These are phyloP conservation scores for Nibea albiflora DNA, from an alignment of 2,113 vertebrate species.

Conservation along the genomic window DNA sequence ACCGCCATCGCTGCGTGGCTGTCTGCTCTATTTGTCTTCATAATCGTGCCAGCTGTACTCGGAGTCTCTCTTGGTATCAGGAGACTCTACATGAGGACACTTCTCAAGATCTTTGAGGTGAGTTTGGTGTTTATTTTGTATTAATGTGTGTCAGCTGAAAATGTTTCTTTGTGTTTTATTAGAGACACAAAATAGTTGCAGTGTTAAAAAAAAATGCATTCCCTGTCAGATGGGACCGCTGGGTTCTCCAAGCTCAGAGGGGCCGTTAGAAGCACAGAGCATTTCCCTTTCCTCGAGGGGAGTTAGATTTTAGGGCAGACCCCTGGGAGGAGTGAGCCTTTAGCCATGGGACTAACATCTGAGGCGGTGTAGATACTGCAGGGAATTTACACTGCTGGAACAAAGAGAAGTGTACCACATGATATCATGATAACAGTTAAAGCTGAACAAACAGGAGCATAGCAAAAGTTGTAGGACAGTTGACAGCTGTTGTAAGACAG, in stretches of 20 bases:
- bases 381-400: conserved; percentile 12
- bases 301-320: conserved; percentile 18
- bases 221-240: neutral
- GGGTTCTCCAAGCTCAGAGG: conserved; percentile 20
- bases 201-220: too few species aligned
- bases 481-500: neutral
- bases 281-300: conserved; percentile 12
- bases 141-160: neutral
- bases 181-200: neutral
- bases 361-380: conserved; percentile 1
- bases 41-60: conserved; percentile 92
- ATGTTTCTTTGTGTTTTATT: neutral
- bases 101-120: conserved; percentile 93
- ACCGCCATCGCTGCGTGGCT: conserved; percentile 91
- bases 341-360: conserved; percentile 11
- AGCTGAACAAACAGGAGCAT: neutral
- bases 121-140: conserved; percentile 4
- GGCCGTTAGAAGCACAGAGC: conserved; percentile 5
- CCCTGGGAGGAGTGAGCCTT: conserved; percentile 10
- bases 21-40: conserved; percentile 91
- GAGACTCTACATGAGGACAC: conserved; percentile 91
- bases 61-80: conserved; percentile 92
- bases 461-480: neutral
- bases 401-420: neutral
- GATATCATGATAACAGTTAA: neutral